Evolutionary conservation across 2,113 vertebrate genomes (phyloP).

Genomic region (Spea multiplicata): DNA sequence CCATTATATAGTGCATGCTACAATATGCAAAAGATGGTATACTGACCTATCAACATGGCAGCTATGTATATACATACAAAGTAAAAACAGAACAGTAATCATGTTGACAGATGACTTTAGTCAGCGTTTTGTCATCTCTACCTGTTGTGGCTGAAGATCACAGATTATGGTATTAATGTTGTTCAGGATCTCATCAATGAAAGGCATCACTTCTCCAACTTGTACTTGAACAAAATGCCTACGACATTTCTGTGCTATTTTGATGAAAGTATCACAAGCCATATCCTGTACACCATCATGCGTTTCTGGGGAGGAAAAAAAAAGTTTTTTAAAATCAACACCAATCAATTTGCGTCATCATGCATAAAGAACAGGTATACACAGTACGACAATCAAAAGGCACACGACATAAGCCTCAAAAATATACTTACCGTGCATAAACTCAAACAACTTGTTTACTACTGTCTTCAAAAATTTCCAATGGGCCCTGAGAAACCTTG

Average conservation of each 20-base stretch:
- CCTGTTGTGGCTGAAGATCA: constrained; percentile 98
- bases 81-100: background rate
- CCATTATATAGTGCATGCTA: too few species aligned
- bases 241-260: constrained; percentile 97
- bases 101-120: constrained; percentile 13
- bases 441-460: constrained; percentile 98
- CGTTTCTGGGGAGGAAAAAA: constrained; percentile 74
- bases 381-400: background rate
- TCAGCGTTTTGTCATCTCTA: constrained; percentile 49
- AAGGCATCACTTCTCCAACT: constrained; percentile 98
- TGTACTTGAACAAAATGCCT: constrained; percentile 99
- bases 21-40: too few species aligned
- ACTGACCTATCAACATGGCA: too few species aligned
- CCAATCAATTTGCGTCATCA: too few species aligned
- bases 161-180: constrained; percentile 99
- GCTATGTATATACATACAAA: background rate
- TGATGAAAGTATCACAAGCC: constrained; percentile 98
- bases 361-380: background rate
- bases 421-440: constrained; percentile 89
- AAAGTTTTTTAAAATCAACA: constrained; percentile 18
- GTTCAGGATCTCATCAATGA: constrained; percentile 97
- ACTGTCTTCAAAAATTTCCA: constrained; percentile 99
- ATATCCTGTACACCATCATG: constrained; percentile 98
- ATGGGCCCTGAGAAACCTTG: constrained; percentile 93
- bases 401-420: background rate